Evolutionary conservation across 2,888 invertebrate species (phyloP), one percentile per base, ranked within the genome.

Genomic region (Watsonalla binaria): DNA sequence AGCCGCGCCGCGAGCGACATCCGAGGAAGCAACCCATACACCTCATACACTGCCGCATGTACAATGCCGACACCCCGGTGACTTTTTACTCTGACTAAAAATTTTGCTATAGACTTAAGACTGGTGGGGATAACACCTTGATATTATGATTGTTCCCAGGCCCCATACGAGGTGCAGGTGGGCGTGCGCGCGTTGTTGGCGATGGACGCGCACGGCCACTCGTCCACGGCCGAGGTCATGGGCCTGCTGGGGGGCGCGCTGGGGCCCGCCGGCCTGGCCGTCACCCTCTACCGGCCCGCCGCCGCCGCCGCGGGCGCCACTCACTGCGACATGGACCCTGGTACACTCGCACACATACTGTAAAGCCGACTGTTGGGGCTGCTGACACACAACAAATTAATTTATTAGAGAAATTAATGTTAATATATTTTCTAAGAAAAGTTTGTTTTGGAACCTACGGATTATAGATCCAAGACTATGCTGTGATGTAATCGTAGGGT

Each of bases 291-390:
- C 72, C 87, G 92, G 13, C 93, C 94, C 0, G 95, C 94, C 65
- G 86, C 90, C 53, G 95, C 94, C 61, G 90, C 93, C 15, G 91
- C 92, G 34, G 93, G 93, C 53, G 92, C 92, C 53, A 93, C 94
- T 53, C 94, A 94, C 82, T 95, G 95, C 76, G 95, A 96, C 65
- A 95, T 95, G 95, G 95, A 95, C 68, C 95, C 95, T 0, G 93
- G 94, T 93, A 59, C n/a, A 6, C 13, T 35, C 9, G 11, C 13
- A 7, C 37, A 37, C 37, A 24, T 24, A 24, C 24, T 24, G 24
- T 24, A 24, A 4, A 4, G 24, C 24, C 24, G 24, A 24, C 2
- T 24, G 24, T 2, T 24, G 24, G 24, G n/a, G n/a, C n/a, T n/a
- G n/a, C n/a, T n/a, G n/a, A n/a, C n/a, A n/a, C n/a, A n/a, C n/a